phyloP scores from a whole-genome alignment of 92 coral and sea anemone species.

The Phenganax marumi region DNA sequence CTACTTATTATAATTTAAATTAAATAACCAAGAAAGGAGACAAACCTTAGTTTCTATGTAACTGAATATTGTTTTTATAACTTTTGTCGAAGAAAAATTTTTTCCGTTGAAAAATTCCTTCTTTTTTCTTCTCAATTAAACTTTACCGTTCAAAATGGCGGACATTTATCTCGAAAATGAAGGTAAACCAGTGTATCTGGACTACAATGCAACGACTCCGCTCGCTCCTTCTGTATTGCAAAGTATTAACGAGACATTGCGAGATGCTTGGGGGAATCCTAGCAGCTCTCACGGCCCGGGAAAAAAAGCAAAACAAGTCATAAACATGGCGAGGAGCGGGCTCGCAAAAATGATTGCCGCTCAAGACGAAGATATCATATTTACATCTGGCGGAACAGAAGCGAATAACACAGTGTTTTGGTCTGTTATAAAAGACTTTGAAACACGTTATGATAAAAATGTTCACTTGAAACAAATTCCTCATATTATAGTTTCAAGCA shows the following conservation, averaged over 20 bases:
- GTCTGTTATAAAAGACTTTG: conserved; percentile 64
- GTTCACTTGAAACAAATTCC: conserved; percentile 46
- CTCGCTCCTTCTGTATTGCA: conserved; percentile 74
- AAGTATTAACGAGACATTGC: conserved; percentile 78
- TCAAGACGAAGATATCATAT: conserved; percentile 65
- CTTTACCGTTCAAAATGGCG: conserved; percentile 38
- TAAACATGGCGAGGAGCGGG: conserved; percentile 68
- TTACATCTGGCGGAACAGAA: conserved; percentile 96
- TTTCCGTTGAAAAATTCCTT: neutral
- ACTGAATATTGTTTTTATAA: no score
- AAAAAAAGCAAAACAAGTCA: conserved; percentile 71
- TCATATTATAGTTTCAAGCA: conserved; percentile 80
- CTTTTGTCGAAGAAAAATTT: no score
- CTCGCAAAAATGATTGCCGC: conserved; percentile 79
- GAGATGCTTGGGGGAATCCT: conserved; percentile 99
- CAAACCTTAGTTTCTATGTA: no score
- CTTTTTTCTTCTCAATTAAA: neutral
- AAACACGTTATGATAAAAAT: conserved; percentile 32
- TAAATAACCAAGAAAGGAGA: no score
- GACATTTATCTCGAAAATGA: neutral
- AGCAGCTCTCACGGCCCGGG: conserved; percentile 92
- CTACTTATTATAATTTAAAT: no score
- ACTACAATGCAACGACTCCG: conserved; percentile 97
- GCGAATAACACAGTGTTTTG: conserved; percentile 81
- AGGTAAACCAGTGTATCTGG: conserved; percentile 62